Evolutionary conservation across 2,888 invertebrate genomes (phyloP), one percentile per base, ranked within the genome.

Genomic region (Epinotia brunnichana): DNA sequence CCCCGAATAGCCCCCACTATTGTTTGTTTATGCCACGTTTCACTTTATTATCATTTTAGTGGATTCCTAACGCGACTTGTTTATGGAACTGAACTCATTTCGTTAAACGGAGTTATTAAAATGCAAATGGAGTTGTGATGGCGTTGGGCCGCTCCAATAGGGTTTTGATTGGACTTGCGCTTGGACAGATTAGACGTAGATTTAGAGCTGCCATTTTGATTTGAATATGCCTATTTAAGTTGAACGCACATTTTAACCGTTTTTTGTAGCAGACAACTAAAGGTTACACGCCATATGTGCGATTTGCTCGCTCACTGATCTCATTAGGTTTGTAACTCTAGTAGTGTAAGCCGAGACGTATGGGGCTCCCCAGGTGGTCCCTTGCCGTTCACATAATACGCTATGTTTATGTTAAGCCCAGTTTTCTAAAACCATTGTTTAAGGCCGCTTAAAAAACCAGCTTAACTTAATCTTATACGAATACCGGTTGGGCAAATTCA

Each of bases 11-110:
- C 13, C 29, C 41, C 44, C 3, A 56, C 68, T 67, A 69, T 73
- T 73, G 68, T 73, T 73, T 73, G 69, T 73, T 69, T 73, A 68
- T 57, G 57, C 68, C 69, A 63, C 73, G 62, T 73, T 73, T 73
- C 73, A 69, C 73, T 73, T 73, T 73, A 73, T 73, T 69, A 73
- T 69, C 63, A 35, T 73, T 73, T 73, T 73, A 73, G 73, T 73
- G 73, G 73, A 63, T 69, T 73, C 63, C 57, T 35, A 63, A 63
- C 73, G 62, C 62, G 73, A 62, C 39, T 73, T 68, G 73, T 73
- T 73, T 73, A 73, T 73, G 73, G 69, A 69, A 73, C 68, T 69
- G 69, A 63, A 73, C 73, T 69, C 73, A 63, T 73, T 73, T 59
- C 69, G 63, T 73, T 73, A 69, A 73, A 69, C 73, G 73, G 57